Percentiles rank a stretch among this genome's conserved stretches.
These are phyloP conservation scores for Dipus sagitta DNA, from an alignment of 2,797 vertebrate genomes.

Conservation along the genomic window DNA sequence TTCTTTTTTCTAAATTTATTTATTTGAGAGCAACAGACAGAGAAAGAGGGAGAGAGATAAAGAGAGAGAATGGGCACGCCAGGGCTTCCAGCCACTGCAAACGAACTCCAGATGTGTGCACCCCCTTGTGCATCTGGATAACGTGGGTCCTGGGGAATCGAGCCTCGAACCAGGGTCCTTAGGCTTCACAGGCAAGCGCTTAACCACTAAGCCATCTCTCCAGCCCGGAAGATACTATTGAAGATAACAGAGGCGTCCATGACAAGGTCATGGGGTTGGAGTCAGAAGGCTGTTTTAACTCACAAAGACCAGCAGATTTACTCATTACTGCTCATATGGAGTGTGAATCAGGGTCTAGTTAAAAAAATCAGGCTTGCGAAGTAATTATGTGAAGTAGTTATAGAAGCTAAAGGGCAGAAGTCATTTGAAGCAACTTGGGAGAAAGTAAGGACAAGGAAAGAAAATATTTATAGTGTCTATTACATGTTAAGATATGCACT, in stretches of 20 bases:
- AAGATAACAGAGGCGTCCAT: not conserved
- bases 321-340: not conserved
- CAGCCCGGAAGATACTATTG: not conserved
- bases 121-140: too few species aligned
- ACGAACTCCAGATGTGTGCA: too few species aligned
- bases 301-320: not conserved
- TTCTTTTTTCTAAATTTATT: too few species aligned
- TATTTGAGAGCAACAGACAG: too few species aligned
- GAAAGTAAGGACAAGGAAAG: not conserved
- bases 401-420: conserved; percentile 27
- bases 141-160: too few species aligned
- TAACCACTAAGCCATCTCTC: too few species aligned
- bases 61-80: too few species aligned
- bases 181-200: too few species aligned
- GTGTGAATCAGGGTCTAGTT: not conserved
- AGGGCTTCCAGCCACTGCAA: too few species aligned
- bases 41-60: too few species aligned
- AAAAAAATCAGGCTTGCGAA: conserved; percentile 55
- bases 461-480: not conserved
- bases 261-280: conserved; percentile 12
- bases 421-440: conserved; percentile 44
- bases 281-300: not conserved
- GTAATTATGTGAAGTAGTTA: conserved; percentile 54
- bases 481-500: not conserved
- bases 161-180: too few species aligned